Conservation (phyloP, 2,888 invertebrate genomes). For the Melinaea marsaeus region DNA sequence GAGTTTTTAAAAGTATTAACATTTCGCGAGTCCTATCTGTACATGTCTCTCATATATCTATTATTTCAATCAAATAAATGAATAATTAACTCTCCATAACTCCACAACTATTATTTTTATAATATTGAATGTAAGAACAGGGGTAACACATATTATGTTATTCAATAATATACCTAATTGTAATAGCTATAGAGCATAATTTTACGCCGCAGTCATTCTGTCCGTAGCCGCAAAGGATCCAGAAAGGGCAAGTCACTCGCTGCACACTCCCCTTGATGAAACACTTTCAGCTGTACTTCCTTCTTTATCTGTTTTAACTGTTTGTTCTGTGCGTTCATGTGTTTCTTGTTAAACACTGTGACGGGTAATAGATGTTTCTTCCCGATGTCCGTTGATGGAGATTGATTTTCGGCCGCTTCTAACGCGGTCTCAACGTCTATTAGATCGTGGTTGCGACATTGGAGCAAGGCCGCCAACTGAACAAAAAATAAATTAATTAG, state of each 20-base stretch:
- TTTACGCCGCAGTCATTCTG: constrained; percentile 64
- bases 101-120: too few species aligned
- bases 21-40: background rate
- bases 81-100: too few species aligned
- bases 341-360: constrained; percentile 33
- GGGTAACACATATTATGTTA: too few species aligned
- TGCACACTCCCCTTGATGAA: constrained; percentile 59
- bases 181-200: constrained; percentile 59
- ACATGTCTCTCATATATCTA: too few species aligned
- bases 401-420: constrained; percentile 69
- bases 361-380: constrained; percentile 56
- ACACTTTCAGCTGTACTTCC: constrained; percentile 66
- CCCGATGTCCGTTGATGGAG: constrained; percentile 44
- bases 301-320: constrained; percentile 45
- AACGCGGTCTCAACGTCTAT: constrained; percentile 74
- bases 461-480: constrained; percentile 64
- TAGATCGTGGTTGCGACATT: constrained; percentile 66
- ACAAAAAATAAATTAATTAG: constrained; percentile 12
- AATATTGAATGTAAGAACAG: too few species aligned
- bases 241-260: constrained; percentile 57
- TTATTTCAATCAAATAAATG: too few species aligned
- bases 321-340: constrained; percentile 22
- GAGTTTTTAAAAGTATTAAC: too few species aligned
- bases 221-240: constrained; percentile 62
- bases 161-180: constrained; percentile 36